Conservation (phyloP, 1,140 invertebrate genomes). For the Ditylenchus dipsaci region DNA sequence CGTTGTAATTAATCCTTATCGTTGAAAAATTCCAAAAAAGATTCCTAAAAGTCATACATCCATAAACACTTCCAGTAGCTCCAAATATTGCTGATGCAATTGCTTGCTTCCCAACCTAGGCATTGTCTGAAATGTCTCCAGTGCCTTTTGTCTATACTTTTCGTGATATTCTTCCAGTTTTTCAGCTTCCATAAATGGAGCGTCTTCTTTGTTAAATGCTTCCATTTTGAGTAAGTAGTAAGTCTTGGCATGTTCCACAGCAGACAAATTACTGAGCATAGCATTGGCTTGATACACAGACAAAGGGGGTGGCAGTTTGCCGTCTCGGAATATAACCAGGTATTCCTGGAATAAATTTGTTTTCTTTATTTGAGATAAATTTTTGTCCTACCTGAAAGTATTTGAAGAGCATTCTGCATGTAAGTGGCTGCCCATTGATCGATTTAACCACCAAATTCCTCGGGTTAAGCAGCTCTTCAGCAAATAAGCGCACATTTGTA, state of each 20-base stretch:
- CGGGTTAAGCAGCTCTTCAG: conserved; percentile 80
- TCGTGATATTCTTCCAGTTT: background rate
- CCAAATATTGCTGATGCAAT: background rate
- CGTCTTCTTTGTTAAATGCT: background rate
- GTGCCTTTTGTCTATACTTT: background rate
- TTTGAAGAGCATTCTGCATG: conserved; percentile 72
- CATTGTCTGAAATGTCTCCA: background rate
- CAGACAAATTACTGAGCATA: background rate
- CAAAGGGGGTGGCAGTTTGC: conserved; percentile 2
- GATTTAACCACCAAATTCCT: conserved; percentile 89
- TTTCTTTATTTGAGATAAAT: background rate
- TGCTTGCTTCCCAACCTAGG: background rate
- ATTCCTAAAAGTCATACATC: background rate
- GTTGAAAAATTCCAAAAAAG: too few species aligned
- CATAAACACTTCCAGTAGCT: background rate
- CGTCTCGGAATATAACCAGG: background rate
- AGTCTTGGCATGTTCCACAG: background rate
- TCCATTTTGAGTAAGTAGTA: background rate
- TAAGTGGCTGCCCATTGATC: conserved; percentile 87
- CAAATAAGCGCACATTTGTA: conserved; percentile 73
- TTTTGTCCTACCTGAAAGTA: conserved; percentile 34
- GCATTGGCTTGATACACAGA: conserved; percentile 1
- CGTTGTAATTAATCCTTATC: too few species aligned
- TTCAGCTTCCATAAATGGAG: background rate
- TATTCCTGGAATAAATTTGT: background rate